Conservation (phyloP, 1,140 invertebrate genomes). For the Panagrolaimus sp. region DNA sequence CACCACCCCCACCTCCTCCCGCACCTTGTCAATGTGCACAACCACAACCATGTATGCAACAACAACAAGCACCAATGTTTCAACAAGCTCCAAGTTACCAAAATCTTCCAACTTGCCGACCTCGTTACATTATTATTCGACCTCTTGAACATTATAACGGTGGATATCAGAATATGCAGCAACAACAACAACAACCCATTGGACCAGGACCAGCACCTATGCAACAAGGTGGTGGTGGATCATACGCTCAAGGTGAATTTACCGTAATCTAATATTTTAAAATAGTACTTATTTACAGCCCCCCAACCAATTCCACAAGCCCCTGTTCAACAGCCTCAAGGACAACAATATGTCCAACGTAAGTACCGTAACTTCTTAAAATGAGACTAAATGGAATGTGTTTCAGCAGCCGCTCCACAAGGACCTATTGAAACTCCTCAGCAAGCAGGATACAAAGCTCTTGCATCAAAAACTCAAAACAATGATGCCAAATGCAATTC, state of each 20-base stretch:
- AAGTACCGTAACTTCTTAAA: conserved; percentile 13
- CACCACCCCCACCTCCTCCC: background rate
- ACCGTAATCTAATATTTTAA: background rate
- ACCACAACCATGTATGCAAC: background rate
- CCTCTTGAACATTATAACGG: conserved; percentile 31
- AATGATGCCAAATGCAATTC: conserved; percentile 42
- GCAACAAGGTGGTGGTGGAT: conserved; percentile 24
- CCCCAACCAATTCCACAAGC: conserved; percentile 9
- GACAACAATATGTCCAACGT: conserved; percentile 19
- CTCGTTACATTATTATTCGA: conserved; percentile 48
- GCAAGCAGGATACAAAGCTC: conserved; percentile 20
- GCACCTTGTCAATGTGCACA: background rate
- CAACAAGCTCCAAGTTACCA: conserved; percentile 8
- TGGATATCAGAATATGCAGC: conserved; percentile 18
- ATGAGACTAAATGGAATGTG: conserved; percentile 17
- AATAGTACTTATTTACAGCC: background rate
- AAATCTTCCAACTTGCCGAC: conserved; percentile 26
- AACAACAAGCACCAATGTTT: background rate
- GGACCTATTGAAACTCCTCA: conserved; percentile 23
- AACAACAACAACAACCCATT: background rate
- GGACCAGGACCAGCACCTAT: conserved; percentile 4
- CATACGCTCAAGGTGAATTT: conserved; percentile 1
- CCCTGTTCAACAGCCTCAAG: background rate
- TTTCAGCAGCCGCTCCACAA: conserved; percentile 19
- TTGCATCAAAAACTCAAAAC: conserved; percentile 39